phyloP scores from a whole-genome alignment of 2,113 vertebrate species.

The Puffinus mauretanicus region DNA sequence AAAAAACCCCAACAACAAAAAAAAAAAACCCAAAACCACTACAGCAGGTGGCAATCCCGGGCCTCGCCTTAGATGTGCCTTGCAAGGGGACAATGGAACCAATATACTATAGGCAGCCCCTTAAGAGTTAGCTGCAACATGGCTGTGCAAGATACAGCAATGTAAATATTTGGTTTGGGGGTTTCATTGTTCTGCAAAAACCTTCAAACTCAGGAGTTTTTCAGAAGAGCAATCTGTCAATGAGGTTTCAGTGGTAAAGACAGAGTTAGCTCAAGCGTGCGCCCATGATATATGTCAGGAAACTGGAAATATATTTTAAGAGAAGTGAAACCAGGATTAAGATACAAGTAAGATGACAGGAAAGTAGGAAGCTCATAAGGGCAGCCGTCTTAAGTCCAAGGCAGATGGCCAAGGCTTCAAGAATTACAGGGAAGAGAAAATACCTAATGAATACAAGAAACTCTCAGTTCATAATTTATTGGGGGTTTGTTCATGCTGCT shows the following conservation, averaged over 20 bases:
- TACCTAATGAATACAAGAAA: background rate
- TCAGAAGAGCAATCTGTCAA: background rate
- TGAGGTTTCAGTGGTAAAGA: background rate
- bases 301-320: background rate
- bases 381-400: background rate
- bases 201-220: background rate
- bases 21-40: background rate
- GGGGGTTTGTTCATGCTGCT: background rate
- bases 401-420: background rate
- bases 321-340: slow-evolving; percentile 13
- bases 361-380: background rate
- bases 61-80: background rate
- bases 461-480: background rate
- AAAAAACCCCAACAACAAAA: background rate
- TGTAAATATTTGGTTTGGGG: background rate
- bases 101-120: background rate
- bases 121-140: background rate
- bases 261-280: background rate
- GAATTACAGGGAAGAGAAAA: background rate
- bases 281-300: background rate
- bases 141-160: background rate
- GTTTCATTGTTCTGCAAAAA: background rate
- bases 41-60: background rate
- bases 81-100: background rate
- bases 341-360: background rate